Percentiles rank a stretch among this genome's conserved stretches.
Conservation (phyloP, 2,888 invertebrate genomes). For the Seladonia tumulorum region DNA sequence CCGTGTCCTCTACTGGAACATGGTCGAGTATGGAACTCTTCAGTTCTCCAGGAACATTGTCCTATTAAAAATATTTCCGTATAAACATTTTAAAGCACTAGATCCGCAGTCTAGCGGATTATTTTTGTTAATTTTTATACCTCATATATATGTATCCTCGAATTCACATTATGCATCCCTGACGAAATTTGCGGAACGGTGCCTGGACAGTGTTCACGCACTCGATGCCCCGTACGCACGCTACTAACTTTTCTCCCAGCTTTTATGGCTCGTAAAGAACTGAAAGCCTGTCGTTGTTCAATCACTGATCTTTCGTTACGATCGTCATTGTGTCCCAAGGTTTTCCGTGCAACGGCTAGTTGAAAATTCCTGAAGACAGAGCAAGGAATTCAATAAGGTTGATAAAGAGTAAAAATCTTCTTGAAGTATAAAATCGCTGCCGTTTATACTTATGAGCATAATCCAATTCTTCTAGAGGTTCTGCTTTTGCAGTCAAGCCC, state of each 20-base stretch:
- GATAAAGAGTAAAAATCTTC: neutral
- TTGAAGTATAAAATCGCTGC: neutral
- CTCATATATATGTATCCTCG: conserved; percentile 87
- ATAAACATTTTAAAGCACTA: neutral
- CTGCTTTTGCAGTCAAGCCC: conserved; percentile 91
- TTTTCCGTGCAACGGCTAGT: conserved; percentile 88
- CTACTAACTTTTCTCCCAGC: conserved; percentile 86
- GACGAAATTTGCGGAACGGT: conserved; percentile 85
- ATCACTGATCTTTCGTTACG: conserved; percentile 86
- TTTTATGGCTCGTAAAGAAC: conserved; percentile 89
- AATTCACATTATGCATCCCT: conserved; percentile 83
- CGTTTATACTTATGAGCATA: conserved; percentile 89
- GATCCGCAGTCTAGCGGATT: neutral
- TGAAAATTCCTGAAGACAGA: conserved; percentile 88
- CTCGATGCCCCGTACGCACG: conserved; percentile 86
- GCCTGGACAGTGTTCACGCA: conserved; percentile 86
- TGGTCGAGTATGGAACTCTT: conserved; percentile 85
- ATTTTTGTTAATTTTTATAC: conserved; percentile 75
- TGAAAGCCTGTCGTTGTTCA: conserved; percentile 91
- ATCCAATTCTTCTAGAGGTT: conserved; percentile 91
- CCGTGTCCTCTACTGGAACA: conserved; percentile 85
- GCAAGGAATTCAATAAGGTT: neutral
- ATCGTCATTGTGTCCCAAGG: conserved; percentile 87
- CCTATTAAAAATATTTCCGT: conserved; percentile 68
- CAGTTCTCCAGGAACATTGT: conserved; percentile 74